These are phyloP conservation scores for Daphoenositta chrysoptera DNA, from an alignment of 2,113 vertebrate species.

Conservation along the genomic window DNA sequence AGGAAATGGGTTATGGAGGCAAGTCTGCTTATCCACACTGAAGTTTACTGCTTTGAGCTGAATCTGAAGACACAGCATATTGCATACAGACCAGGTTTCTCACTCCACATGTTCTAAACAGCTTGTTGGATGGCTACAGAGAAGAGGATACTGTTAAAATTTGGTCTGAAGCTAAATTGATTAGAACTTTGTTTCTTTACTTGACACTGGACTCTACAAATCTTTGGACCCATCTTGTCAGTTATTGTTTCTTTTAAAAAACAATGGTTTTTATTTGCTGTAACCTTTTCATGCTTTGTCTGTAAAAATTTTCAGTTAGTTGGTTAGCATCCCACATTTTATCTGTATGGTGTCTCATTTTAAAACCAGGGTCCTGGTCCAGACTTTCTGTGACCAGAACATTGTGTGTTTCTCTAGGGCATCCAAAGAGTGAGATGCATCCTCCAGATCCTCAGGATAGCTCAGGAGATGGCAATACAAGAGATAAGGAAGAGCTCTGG, in stretches of 20 bases:
- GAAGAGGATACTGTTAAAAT: background rate
- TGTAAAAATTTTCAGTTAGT: background rate
- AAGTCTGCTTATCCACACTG: background rate
- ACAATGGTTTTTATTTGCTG: fast-evolving
- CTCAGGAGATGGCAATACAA: background rate
- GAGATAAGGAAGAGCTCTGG: background rate
- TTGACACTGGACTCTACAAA: background rate
- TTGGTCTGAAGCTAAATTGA: background rate
- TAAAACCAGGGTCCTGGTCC: background rate
- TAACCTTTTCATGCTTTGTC: background rate
- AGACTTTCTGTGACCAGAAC: background rate
- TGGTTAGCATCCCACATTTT: background rate
- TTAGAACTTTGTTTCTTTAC: background rate
- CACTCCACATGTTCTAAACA: background rate
- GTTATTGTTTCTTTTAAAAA: background rate
- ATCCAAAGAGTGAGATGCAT: background rate
- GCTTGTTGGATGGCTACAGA: background rate
- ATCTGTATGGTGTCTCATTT: background rate
- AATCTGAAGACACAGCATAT: background rate
- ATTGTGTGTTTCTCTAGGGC: background rate
- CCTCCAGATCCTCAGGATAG: background rate
- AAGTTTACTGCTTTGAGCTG: background rate
- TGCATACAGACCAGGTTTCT: background rate
- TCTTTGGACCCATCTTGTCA: background rate
- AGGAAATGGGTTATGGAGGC: background rate